phyloP scores from a whole-genome alignment of 2,888 invertebrate species.

The Cinara cedri region DNA sequence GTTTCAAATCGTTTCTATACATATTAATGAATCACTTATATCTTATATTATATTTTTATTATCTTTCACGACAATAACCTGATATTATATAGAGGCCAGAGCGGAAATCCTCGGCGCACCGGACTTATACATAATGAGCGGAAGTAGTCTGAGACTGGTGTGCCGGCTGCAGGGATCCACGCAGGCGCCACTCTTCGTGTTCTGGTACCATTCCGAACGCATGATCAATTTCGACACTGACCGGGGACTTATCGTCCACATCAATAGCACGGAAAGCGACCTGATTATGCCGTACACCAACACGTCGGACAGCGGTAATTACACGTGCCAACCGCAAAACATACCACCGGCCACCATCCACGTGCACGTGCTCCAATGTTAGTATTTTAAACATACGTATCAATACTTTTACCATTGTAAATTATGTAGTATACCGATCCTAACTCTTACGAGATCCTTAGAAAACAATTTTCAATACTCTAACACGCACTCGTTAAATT shows the following conservation, averaged over 20 bases:
- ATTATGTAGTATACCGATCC: too few relatives aligned
- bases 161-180: slow-evolving; percentile 74
- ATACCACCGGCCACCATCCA: slow-evolving; percentile 72
- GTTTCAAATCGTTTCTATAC: too few relatives aligned
- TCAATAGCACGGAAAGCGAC: slow-evolving; percentile 63
- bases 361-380: slow-evolving; percentile 75
- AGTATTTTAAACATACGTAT: slow-evolving; percentile 54
- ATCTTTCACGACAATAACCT: neutral
- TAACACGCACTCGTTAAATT: too few relatives aligned
- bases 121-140: slow-evolving; percentile 75
- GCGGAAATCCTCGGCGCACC: slow-evolving; percentile 75
- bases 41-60: neutral
- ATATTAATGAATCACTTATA: too few relatives aligned
- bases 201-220: slow-evolving; percentile 83
- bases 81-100: slow-evolving; percentile 68
- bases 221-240: slow-evolving; percentile 83
- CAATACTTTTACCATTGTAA: too few relatives aligned
- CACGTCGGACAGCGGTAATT: slow-evolving; percentile 73
- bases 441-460: too few relatives aligned
- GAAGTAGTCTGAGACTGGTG: slow-evolving; percentile 73
- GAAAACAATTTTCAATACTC: too few relatives aligned
- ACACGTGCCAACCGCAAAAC: slow-evolving; percentile 74
- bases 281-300: slow-evolving; percentile 65
- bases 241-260: slow-evolving; percentile 66
- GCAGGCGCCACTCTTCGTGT: slow-evolving; percentile 74